Base-by-base conservation (phyloP, 2,888 invertebrate species). In the Parnassius mnemosyne region DNA sequence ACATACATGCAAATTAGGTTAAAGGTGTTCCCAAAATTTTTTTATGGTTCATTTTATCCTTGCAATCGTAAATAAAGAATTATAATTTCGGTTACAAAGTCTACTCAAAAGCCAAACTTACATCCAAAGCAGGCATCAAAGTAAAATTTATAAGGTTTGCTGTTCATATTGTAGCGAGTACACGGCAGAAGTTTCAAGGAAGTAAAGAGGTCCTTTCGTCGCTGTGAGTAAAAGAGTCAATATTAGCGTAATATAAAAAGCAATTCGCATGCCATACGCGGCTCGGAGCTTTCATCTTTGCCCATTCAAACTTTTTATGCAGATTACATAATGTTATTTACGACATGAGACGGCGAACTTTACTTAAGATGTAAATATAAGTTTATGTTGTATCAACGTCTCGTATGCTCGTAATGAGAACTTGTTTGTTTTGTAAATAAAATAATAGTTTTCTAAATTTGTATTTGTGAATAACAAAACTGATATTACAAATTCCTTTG, bases 221-320 rank as follows among this genome's bases (percentile, higher is more conserved):
- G 66, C 66, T 53, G 71, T 75, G 77, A 80, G 80, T 83, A 80
- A 78, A 79, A 79, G 77, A 82, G 84, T 84, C 81, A 86, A 80
- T 83, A 80, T 81, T 78, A 81, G 76, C 77, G 74, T 73, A 75
- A 63, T 79, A 84, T 85, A 87, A 87, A 84, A 84, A 85, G 84
- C 84, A 81, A 89, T 89, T 89, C 87, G 82, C 82, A 89, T 88
- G 88, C 89, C 85, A 82, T 83, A 79, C 84, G 86, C 81, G 84
- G 79, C 83, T 76, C 78, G 65, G 77, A 78, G 88, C 89, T 89
- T 87, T 89, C 86, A 88, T 81, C 84, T 83, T 75, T 78, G 83
- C 82, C 85, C 87, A 87, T 89, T 87, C 84, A 80, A 88, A 89
- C 85, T 87, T 89, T 88, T 89, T 89, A 90, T 89, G 89, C 86